Evolutionary conservation across 2,113 vertebrate genomes (phyloP), one percentile per base, ranked within the genome.

Genomic region (Rhabdomys dilectus): DNA sequence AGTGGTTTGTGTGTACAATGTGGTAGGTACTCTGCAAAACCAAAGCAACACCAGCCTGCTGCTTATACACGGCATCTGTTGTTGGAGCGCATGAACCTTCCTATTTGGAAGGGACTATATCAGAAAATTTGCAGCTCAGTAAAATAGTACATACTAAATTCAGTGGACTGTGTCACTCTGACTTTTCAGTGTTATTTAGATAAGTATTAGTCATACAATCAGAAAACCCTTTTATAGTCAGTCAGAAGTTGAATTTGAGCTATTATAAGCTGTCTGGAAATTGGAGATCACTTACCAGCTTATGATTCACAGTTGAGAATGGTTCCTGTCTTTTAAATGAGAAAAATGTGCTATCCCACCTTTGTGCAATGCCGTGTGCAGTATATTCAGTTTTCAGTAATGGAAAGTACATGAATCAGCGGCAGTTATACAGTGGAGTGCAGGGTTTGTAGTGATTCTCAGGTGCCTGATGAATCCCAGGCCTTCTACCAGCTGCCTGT

Each of bases 271-370:
- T 85, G 0, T 76, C 26, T 66, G 39, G 92, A 96, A 90, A 78
- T 34, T 91, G n/a, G 51, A 64, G 73, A 34, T 93, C 26, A 34
- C 16, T 90, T 51, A 87, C 42, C 21, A 45, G 10, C 68, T 86
- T 62, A 45, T 93, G 53, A 72, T 95, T 95, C 45, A 64, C 3
- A 66, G 22, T 78, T 82, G 56, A 39, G 10, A 53, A 10, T 81
- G 3, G 84, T 87, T 95, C 42, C 12, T 97, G 51, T 34, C 89
- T 88, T 93, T 91, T 73, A 94, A 77, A 42, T 73, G 58, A 95
- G 51, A 88, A 93, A 89, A 39, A 86, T 66, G 48, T 80, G 29
- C 36, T 92, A 0, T 75, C 42, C 76, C 72, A 39, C 86, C 39
- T 81, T 66, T 58, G 22, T 85, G 17, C 53, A 45, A 4, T 81